Percentiles rank a stretch among this genome's conserved stretches.
Evolutionary conservation across 1,140 invertebrate genomes (phyloP).

Genomic region (Archivesica marissinica): DNA sequence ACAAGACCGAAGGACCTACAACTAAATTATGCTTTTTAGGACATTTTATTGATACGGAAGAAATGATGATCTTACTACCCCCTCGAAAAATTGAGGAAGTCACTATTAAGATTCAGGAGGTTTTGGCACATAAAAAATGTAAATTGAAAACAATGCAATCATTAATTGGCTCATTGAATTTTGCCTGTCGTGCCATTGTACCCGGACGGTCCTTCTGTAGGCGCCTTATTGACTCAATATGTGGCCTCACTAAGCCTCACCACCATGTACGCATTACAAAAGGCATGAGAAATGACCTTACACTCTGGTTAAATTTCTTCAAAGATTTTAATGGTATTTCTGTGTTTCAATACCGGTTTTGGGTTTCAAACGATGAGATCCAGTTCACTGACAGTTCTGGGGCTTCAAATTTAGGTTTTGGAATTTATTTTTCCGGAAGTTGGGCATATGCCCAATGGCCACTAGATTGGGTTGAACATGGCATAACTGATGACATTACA

Average conservation of each 20-base stretch:
- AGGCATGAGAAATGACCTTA: too few relatives aligned
- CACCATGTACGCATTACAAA: too few relatives aligned
- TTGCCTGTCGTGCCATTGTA: constrained; percentile 40
- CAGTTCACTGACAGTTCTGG: constrained; percentile 17
- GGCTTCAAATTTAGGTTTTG: constrained; percentile 11
- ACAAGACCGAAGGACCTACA: constrained; percentile 47
- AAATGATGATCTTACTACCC: constrained; percentile 47
- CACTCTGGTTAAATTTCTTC: constrained; percentile 57
- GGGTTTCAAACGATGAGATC: constrained; percentile 6
- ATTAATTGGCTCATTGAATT: constrained; percentile 60
- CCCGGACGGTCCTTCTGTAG: constrained; percentile 47
- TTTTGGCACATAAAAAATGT: neutral
- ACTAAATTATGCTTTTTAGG: constrained; percentile 49
- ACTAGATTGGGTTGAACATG: neutral
- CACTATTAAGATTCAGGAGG: neutral
- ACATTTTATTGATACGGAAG: constrained; percentile 37
- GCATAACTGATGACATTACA: constrained; percentile 27
- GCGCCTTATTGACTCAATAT: constrained; percentile 12
- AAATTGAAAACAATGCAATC: constrained; percentile 48
- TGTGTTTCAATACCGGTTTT: constrained; percentile 26
- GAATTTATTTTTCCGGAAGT: neutral
- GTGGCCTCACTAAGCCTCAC: constrained; percentile 50
- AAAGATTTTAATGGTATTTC: constrained; percentile 52
- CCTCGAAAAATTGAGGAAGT: constrained; percentile 33
- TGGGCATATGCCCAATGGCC: constrained; percentile 14